Conservation (phyloP, 2,888 invertebrate genomes). For the Anodontia alba region DNA sequence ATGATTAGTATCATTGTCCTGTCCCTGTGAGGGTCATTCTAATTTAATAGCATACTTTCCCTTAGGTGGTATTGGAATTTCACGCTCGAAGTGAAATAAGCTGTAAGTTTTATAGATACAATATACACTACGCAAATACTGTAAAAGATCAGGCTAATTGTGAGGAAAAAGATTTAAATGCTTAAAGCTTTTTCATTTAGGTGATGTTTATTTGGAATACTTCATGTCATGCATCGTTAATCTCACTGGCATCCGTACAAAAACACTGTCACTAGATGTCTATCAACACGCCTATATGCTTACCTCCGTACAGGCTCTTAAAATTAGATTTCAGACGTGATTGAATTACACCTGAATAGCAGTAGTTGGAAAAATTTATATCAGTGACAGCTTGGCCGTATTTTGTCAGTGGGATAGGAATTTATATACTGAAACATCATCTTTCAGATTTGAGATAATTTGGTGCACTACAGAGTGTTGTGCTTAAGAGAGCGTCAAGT, state of each 20-base stretch:
- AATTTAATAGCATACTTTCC: neutral
- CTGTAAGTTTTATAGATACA: constrained; percentile 9
- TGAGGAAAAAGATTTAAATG: constrained; percentile 19
- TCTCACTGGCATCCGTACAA: constrained; percentile 6
- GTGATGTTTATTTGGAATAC: constrained; percentile 14
- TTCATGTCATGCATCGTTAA: constrained; percentile 11
- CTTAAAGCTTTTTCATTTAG: constrained; percentile 9
- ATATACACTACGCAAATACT: constrained; percentile 3
- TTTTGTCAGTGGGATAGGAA: neutral
- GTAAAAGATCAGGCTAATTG: constrained; percentile 16
- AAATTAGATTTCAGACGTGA: constrained; percentile 5
- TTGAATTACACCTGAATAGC: neutral
- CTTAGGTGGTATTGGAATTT: constrained; percentile 20
- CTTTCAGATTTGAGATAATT: neutral
- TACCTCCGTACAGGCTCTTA: neutral
- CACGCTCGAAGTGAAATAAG: neutral
- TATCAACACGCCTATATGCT: constrained; percentile 1
- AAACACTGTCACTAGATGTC: constrained; percentile 17
- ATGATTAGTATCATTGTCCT: constrained; percentile 27
- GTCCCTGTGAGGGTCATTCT: neutral
- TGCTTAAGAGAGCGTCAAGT: constrained; percentile 12
- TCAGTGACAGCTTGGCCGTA: neutral
- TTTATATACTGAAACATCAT: constrained; percentile 10
- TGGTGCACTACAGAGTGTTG: neutral
- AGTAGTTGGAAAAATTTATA: constrained; percentile 9